phyloP scores from a whole-genome alignment of 2,113 vertebrate species.

The Eupsittula cactorum region DNA sequence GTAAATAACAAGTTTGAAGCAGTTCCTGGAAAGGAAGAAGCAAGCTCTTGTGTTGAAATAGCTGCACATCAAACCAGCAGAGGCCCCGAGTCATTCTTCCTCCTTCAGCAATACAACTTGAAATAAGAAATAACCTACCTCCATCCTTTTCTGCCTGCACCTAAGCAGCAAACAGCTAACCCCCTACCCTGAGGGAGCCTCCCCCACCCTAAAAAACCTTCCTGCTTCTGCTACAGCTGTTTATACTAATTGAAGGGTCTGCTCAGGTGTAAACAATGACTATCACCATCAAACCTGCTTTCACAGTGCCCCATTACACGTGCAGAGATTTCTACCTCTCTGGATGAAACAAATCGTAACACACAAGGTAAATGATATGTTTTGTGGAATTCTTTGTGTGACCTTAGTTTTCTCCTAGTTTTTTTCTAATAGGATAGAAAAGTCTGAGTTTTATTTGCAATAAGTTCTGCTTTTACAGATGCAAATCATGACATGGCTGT shows the following conservation, averaged over 20 bases:
- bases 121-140: not conserved
- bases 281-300: slow-evolving; percentile 32
- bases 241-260: not conserved
- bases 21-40: slow-evolving; percentile 33
- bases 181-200: no score
- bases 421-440: not conserved
- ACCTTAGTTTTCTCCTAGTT: not conserved
- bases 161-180: not conserved
- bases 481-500: not conserved
- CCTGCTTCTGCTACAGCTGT: slow-evolving; percentile 3
- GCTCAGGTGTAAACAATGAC: slow-evolving; percentile 31
- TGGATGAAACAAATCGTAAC: not conserved
- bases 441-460: not conserved
- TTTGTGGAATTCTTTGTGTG: not conserved
- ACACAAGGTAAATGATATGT: accelerated
- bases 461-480: not conserved
- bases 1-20: slow-evolving; percentile 57
- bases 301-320: not conserved
- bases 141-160: not conserved
- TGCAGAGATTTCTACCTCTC: not conserved
- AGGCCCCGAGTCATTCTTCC: not conserved
- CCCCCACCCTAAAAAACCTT: not conserved
- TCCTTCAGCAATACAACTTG: not conserved
- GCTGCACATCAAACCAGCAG: not conserved
- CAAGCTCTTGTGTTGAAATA: not conserved